Conservation (phyloP, 2,113 vertebrate species). For the Azemiops feae region DNA sequence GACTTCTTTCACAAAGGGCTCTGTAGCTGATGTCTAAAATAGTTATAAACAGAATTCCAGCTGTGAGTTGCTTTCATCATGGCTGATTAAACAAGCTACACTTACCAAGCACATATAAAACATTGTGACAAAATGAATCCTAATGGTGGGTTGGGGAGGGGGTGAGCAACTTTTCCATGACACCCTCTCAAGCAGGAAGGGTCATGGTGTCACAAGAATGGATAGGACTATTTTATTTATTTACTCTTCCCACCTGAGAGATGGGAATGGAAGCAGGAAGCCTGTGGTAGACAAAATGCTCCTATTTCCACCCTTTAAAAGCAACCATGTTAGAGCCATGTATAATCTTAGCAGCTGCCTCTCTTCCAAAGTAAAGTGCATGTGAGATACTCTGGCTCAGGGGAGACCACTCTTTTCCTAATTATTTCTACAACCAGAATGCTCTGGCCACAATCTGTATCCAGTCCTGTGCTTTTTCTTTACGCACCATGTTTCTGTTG, state of each 20-base stretch:
- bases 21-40: not conserved
- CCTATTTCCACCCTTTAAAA: not conserved
- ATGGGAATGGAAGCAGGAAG: not conserved
- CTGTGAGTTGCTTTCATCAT: not conserved
- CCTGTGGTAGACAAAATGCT: not conserved
- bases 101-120: not conserved
- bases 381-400: not conserved
- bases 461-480: not conserved
- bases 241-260: not conserved
- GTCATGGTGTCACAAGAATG: not conserved
- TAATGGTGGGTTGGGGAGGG: not conserved
- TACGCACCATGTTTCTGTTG: not conserved
- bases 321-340: not conserved
- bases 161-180: not conserved
- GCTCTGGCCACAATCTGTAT: not conserved
- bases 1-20: not conserved
- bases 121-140: not conserved
- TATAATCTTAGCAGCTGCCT: not conserved
- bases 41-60: not conserved
- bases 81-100: not conserved
- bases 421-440: not conserved
- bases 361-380: not conserved
- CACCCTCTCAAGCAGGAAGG: not conserved
- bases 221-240: not conserved
- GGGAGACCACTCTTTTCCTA: not conserved